Base-by-base conservation (phyloP, 2,113 vertebrate species). In the Lipotes vexillifer region DNA sequence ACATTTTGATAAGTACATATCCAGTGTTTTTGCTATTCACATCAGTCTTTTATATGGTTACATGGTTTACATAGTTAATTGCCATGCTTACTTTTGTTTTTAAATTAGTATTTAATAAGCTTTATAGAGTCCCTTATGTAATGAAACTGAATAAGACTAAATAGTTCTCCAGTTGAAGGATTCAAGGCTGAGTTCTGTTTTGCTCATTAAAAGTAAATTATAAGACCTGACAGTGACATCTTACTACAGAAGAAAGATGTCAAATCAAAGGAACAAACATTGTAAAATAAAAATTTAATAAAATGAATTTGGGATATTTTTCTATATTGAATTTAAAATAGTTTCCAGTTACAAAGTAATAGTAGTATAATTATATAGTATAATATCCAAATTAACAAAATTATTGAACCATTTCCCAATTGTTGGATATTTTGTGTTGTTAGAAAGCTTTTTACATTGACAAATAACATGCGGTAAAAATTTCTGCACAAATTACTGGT, bases 261-360 rank as follows among this genome's bases (percentile, higher is more conserved):
- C 71, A 93, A 85, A 61, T 88, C 25, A 69, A 77, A 82, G 31
- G 33, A 83, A 92, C 66, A 85, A 80, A 63, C 78, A 82, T 92
- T 44, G 13, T 17, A 88, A 95, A 94, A 77, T 85, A 80, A 90
- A 89, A 80, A 36, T 68, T 33, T 66, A 71, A 59, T 95, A 71
- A 85, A 59, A 44, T 57, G 4, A 59, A 44, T 95, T 95, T 80
- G 21, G 33, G 13, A 27, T 29, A 78, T 82, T 95, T 91, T 96
- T 83, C 55, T 80, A 59, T 10, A 57, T 44, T 83, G 6, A 77
- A 83, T 87, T 87, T 93, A 93, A 97, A 83, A 87, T 90, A 52
- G 69, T 94, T 78, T 83, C 13, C 38, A 71, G 21, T 90, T 93
- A 88, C 82, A 61, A 90, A 84, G 29, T 77, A 93, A 78, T 21